Evolutionary conservation across 1,140 invertebrate genomes (phyloP).

Genomic region (Reticulitermes speratus): DNA sequence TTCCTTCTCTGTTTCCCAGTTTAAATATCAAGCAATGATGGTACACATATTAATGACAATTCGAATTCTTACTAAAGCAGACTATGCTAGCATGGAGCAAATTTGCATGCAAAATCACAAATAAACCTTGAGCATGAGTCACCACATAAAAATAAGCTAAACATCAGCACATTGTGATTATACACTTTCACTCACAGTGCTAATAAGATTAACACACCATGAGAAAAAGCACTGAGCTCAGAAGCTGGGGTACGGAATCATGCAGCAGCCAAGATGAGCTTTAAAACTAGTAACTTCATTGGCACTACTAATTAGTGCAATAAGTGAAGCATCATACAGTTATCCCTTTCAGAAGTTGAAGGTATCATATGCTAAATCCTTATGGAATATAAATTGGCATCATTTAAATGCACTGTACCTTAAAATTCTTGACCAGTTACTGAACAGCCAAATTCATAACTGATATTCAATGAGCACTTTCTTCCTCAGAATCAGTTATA

Average conservation of each 20-base stretch:
- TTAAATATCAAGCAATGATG: neutral
- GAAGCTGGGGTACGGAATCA: neutral
- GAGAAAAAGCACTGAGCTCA: neutral
- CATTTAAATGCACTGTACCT: neutral
- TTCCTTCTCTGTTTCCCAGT: neutral
- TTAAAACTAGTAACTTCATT: neutral
- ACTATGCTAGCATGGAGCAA: neutral
- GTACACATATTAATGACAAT: neutral
- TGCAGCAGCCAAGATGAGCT: neutral
- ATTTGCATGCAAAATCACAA: conserved; percentile 17
- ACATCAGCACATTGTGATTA: neutral
- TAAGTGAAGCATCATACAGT: too few species aligned
- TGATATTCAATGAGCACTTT: neutral
- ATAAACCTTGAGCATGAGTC: conserved; percentile 14
- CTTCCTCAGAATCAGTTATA: neutral
- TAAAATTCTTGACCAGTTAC: neutral
- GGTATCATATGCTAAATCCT: neutral
- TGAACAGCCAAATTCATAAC: neutral
- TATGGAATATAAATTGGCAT: neutral
- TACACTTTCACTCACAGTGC: neutral
- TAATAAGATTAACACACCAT: neutral
- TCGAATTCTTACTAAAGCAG: neutral
- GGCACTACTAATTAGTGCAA: too few species aligned
- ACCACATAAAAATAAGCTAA: neutral
- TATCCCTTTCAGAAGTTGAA: neutral